Conservation (phyloP, 2,888 invertebrate genomes). For the Epiperipatus broadwayi region DNA sequence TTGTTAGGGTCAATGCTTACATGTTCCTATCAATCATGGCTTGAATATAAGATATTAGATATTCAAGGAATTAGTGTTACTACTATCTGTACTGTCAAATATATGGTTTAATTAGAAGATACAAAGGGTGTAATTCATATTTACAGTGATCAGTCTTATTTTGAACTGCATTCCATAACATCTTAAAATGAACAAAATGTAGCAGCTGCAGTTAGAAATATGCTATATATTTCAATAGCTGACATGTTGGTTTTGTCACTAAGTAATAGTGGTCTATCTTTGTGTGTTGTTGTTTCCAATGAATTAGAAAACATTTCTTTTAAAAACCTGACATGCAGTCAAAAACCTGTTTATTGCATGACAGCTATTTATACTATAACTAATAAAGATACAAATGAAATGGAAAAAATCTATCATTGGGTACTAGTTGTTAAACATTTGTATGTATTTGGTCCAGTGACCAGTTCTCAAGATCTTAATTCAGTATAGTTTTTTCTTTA, state of each 20-base stretch:
- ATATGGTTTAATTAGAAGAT: slow-evolving; percentile 71
- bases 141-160: slow-evolving; percentile 32
- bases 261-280: slow-evolving; percentile 52
- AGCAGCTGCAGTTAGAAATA: slow-evolving; percentile 41
- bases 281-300: slow-evolving; percentile 42
- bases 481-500: slow-evolving; percentile 52
- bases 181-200: slow-evolving; percentile 45
- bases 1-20: too few species aligned
- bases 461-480: slow-evolving; percentile 29
- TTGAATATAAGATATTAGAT: too few species aligned
- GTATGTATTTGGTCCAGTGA: slow-evolving; percentile 48
- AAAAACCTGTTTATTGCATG: slow-evolving; percentile 40
- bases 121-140: slow-evolving; percentile 62
- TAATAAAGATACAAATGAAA: slow-evolving; percentile 43
- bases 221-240: slow-evolving; percentile 44
- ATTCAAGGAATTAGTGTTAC: slow-evolving; percentile 23
- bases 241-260: slow-evolving; percentile 58
- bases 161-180: slow-evolving; percentile 37
- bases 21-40: too few species aligned
- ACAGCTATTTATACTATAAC: slow-evolving; percentile 52
- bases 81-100: slow-evolving; percentile 52
- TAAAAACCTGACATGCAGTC: slow-evolving; percentile 19
- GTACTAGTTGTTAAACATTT: slow-evolving; percentile 39
- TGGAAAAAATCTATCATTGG: slow-evolving; percentile 47
- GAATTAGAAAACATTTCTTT: too few species aligned